Conservation (phyloP, 2,888 invertebrate genomes). For the Chironomus riparius region DNA sequence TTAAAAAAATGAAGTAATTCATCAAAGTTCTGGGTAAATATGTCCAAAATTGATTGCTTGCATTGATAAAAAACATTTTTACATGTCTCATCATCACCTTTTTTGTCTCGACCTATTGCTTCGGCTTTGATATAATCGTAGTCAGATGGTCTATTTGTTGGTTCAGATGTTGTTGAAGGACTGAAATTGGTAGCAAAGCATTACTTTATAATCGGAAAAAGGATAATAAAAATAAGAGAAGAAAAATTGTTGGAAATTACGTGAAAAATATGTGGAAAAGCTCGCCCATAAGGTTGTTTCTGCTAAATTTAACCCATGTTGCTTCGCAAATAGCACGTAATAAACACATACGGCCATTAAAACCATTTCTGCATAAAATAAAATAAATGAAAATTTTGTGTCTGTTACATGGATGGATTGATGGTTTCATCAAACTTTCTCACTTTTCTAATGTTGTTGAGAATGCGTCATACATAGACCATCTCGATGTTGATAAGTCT, state of each 20-base stretch:
- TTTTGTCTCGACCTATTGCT: conserved; percentile 47
- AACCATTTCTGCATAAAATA: conserved; percentile 41
- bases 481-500: conserved; percentile 11
- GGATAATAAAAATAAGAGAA: background rate
- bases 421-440: background rate
- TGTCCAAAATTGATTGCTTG: conserved; percentile 35
- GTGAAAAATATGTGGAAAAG: conserved; percentile 65
- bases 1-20: too few species aligned
- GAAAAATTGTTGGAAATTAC: conserved; percentile 44
- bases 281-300: conserved; percentile 64
- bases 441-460: conserved; percentile 4
- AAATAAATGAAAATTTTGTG: background rate
- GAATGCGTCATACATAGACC: conserved; percentile 19
- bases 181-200: conserved; percentile 38
- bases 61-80: conserved; percentile 35
- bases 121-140: conserved; percentile 68
- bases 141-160: conserved; percentile 54
- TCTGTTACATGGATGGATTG: background rate
- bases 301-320: conserved; percentile 57
- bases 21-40: conserved; percentile 32
- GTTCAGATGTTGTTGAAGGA: conserved; percentile 59
- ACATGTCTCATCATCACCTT: conserved; percentile 36
- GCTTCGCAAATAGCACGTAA: conserved; percentile 69
- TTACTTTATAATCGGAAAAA: too few species aligned
- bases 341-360: conserved; percentile 59